phyloP scores from a whole-genome alignment of 2,113 vertebrate species.

The mouse (Mus musculus) region DNA sequence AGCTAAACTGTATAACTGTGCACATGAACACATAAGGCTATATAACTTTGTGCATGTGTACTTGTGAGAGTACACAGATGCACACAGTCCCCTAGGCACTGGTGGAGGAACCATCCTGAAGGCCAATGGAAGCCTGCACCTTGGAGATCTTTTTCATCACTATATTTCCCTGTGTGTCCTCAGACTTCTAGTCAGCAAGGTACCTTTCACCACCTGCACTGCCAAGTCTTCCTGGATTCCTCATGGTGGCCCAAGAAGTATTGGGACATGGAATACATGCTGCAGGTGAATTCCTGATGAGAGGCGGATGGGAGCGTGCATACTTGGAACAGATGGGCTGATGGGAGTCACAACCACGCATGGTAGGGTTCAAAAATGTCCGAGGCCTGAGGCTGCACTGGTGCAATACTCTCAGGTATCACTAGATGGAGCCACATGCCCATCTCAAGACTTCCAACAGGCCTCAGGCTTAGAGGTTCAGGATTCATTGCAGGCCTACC shows the following conservation, averaged over 20 bases:
- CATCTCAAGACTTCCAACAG: not conserved
- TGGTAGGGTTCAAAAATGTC: not conserved
- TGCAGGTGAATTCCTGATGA: not conserved
- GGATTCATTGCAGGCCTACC: not conserved
- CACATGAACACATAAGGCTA: not conserved
- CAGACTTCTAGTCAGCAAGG: not conserved
- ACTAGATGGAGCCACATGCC: conserved; percentile 62
- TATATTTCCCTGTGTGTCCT: not conserved
- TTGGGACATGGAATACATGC: rapidly evolving
- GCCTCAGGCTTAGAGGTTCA: not conserved
- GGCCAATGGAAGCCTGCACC: not conserved
- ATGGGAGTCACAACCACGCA: not conserved
- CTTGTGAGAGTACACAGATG: not conserved
- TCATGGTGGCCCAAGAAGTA: not conserved
- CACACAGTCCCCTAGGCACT: not conserved
- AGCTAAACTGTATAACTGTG: not conserved
- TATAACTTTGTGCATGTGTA: not conserved
- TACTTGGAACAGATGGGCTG: not conserved
- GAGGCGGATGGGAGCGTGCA: not conserved
- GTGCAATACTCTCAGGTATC: conserved; percentile 7
- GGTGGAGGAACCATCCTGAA: not conserved
- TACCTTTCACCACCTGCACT: not conserved
- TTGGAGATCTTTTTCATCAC: not conserved
- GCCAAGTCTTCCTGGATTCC: not conserved
- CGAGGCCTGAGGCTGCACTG: not conserved